phyloP scores from a whole-genome alignment of 2,797 vertebrate genomes.

The Chelon labrosus region DNA sequence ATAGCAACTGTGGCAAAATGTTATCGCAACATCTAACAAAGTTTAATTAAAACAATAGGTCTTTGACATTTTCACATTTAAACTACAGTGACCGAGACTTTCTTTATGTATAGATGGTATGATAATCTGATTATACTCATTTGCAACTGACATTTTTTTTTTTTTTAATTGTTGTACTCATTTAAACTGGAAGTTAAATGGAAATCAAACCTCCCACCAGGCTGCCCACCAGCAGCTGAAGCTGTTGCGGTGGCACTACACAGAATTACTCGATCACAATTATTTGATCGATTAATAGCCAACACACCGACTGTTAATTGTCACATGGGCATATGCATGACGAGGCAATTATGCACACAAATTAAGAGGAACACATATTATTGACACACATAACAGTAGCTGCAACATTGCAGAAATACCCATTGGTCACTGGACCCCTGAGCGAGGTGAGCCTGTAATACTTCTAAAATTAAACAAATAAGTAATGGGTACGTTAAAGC shows the following conservation, averaged over 20 bases:
- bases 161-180: too few species aligned
- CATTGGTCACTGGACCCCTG: conserved; percentile 24
- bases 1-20: neutral
- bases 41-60: neutral
- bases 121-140: too few species aligned
- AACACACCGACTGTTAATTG: neutral
- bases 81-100: neutral
- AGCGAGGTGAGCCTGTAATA: conserved; percentile 38
- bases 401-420: conserved; percentile 25
- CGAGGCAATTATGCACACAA: neutral
- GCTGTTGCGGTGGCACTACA: too few species aligned
- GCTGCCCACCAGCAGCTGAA: too few species aligned
- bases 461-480: conserved; percentile 43
- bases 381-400: conserved; percentile 15
- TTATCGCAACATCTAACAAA: neutral
- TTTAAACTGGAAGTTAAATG: too few species aligned
- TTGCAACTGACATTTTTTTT: too few species aligned
- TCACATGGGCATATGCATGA: neutral
- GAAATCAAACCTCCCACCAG: too few species aligned
- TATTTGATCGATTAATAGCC: neutral
- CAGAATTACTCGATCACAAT: too few species aligned
- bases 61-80: neutral
- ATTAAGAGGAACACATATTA: neutral
- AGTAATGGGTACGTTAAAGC: conserved; percentile 21
- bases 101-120: too few species aligned